phyloP scores from a whole-genome alignment of 2,113 vertebrate genomes.

The Eulacestoma nigropectus region DNA sequence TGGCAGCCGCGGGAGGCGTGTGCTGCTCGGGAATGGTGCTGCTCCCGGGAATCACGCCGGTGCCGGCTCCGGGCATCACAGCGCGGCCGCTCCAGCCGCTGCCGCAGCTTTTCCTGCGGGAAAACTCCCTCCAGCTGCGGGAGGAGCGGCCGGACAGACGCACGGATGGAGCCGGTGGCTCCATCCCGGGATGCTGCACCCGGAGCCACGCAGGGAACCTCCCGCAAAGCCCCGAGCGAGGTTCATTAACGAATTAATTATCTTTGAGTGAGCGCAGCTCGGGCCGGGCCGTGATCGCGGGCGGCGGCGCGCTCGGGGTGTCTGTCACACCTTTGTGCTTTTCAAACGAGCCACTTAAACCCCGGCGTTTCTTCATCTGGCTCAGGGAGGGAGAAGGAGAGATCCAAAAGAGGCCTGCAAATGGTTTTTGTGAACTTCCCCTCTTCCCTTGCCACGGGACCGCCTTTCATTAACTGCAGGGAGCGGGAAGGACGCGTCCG shows the following conservation, averaged over 20 bases:
- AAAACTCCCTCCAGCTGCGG: not conserved
- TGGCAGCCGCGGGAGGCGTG: not conserved
- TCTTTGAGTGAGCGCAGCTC: not conserved
- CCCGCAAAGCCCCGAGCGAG: rapidly evolving
- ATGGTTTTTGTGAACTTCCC: conserved; percentile 84
- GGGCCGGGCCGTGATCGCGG: rapidly evolving
- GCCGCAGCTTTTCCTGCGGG: not conserved
- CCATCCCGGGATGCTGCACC: not conserved
- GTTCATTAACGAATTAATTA: rapidly evolving
- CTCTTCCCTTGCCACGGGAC: conserved; percentile 72
- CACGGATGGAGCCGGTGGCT: rapidly evolving
- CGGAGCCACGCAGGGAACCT: rapidly evolving
- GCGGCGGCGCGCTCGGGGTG: not conserved
- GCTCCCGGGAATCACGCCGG: not conserved
- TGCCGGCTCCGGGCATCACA: not conserved
- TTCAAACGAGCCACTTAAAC: conserved; percentile 2
- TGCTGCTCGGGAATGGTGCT: not conserved
- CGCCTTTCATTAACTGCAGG: conserved; percentile 84
- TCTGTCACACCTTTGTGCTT: too few relatives aligned
- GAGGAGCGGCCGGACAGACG: not conserved
- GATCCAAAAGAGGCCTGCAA: conserved; percentile 81
- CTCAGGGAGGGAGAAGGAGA: conserved; percentile 70
- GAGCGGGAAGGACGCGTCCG: conserved; percentile 72
- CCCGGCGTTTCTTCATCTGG: conserved; percentile 74
- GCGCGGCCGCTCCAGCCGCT: not conserved